Evolutionary conservation across 2,113 vertebrate species (phyloP), one percentile per base, ranked within the genome.

Genomic region (Chionodraco myersi): DNA sequence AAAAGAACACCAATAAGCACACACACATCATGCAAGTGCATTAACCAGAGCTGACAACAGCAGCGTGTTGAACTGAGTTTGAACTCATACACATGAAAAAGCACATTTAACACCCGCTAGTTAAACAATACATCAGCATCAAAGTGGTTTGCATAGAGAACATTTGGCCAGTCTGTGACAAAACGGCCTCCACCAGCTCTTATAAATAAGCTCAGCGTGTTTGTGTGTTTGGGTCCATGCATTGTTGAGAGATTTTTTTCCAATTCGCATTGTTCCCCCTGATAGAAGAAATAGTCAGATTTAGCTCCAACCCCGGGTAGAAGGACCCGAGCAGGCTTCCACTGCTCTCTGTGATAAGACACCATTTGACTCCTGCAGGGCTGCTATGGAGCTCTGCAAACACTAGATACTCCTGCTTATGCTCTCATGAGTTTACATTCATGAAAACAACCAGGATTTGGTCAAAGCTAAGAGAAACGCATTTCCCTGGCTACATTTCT

Each of bases 11-110:
- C 30, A 30, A 30, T 30, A 54, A 30, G 47, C 60, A 54, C 52
- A n/a, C 54, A 53, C 56, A 57, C 13, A 54, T 41, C 36, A 41
- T 8, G 36, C 16, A 41, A 4, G 34, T 12, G 16, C 59, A 59
- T 5, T 9, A 64, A 70, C 64, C 49, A 58, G 30, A n/a, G 60
- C 61, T 4, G 47, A 72, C 65, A 7, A 2, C 64, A 70, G 75
- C 53, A 12, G 8, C 51, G 51, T 56, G 16, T 15, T 77, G 63
- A 83, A 64, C 79, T 47, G 36, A 74, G 62, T 23, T 30, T 77
- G 85, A 87, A 80, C 85, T 26, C 23, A 15, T 44, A 45, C 69
- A 9, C 72, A 34, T 23, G 30, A 34, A 49, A 48, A 72, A 58
- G 16, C 60, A 34, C 0, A 15, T 45, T 69, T 69, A 74, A 14